Evolutionary conservation across 1,140 invertebrate genomes (phyloP).

Genomic region (Anoplolepis gracilipes): DNA sequence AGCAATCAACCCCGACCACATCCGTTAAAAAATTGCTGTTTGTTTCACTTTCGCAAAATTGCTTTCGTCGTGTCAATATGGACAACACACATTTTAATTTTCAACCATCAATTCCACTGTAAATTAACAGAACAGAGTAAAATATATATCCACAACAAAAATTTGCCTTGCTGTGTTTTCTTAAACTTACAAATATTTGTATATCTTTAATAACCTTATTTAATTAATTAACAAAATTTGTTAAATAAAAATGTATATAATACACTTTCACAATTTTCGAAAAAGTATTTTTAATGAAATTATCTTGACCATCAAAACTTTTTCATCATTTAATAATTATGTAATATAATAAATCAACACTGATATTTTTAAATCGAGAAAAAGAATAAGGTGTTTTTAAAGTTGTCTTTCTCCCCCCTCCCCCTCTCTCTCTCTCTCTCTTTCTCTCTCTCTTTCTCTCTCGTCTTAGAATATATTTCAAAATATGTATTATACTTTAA

Average conservation of each 20-base stretch:
- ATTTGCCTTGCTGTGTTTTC: neutral
- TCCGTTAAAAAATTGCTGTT: slow-evolving; percentile 55
- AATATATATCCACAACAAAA: neutral
- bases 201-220: neutral
- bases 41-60: slow-evolving; percentile 46
- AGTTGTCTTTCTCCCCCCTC: neutral
- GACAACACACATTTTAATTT: slow-evolving; percentile 33
- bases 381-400: neutral
- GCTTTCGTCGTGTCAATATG: slow-evolving; percentile 22
- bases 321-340: too few species aligned
- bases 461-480: neutral
- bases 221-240: too few species aligned
- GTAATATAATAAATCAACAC: neutral
- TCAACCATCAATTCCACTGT: neutral
- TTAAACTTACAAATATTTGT: slow-evolving; percentile 4
- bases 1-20: slow-evolving; percentile 33
- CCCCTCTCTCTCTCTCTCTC: too few species aligned
- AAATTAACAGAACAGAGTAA: slow-evolving; percentile 6
- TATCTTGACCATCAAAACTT: too few species aligned
- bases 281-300: neutral
- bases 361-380: neutral
- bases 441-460: neutral
- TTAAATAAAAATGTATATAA: slow-evolving; percentile 14
- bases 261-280: neutral
- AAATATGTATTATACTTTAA: neutral